phyloP scores from a whole-genome alignment of 1,140 invertebrate species.

The Achatina immaculata region DNA sequence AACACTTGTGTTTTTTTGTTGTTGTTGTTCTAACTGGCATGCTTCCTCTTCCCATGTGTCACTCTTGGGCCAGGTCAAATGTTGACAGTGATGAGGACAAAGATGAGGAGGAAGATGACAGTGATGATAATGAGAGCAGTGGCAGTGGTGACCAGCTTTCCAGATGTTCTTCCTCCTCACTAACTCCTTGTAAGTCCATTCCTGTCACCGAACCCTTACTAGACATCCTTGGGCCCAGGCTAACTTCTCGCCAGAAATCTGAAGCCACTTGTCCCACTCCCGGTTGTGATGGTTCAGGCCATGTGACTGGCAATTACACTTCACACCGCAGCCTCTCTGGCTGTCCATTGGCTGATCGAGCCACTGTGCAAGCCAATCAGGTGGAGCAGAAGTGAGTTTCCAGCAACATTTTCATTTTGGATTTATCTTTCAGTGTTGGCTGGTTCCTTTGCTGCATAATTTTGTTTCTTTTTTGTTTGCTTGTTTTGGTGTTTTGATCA shows the following conservation, averaged over 20 bases:
- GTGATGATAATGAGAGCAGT: conserved; percentile 22
- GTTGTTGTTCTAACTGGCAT: conserved; percentile 19
- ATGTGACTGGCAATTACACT: conserved; percentile 81
- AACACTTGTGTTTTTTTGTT: too few relatives aligned
- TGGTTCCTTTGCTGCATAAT: neutral
- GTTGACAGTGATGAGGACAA: conserved; percentile 9
- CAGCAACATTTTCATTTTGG: neutral
- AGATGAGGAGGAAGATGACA: conserved; percentile 4
- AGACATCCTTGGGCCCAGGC: conserved; percentile 16
- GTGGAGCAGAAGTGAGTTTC: conserved; percentile 78
- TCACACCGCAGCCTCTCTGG: conserved; percentile 84
- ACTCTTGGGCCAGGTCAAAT: neutral
- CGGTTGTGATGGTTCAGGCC: conserved; percentile 72
- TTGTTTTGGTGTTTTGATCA: neutral
- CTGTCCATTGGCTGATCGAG: conserved; percentile 80
- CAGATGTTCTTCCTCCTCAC: conserved; percentile 30
- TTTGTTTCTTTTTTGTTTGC: neutral
- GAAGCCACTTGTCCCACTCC: conserved; percentile 67
- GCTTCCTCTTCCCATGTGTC: neutral
- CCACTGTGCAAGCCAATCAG: conserved; percentile 66
- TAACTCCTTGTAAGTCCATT: conserved; percentile 18
- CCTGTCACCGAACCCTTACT: conserved; percentile 5
- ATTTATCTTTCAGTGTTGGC: conserved; percentile 18
- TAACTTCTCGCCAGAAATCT: conserved; percentile 33
- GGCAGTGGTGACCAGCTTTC: conserved; percentile 23